Base-by-base conservation (phyloP, 2,797 vertebrate species). In the Malacoraja senta region DNA sequence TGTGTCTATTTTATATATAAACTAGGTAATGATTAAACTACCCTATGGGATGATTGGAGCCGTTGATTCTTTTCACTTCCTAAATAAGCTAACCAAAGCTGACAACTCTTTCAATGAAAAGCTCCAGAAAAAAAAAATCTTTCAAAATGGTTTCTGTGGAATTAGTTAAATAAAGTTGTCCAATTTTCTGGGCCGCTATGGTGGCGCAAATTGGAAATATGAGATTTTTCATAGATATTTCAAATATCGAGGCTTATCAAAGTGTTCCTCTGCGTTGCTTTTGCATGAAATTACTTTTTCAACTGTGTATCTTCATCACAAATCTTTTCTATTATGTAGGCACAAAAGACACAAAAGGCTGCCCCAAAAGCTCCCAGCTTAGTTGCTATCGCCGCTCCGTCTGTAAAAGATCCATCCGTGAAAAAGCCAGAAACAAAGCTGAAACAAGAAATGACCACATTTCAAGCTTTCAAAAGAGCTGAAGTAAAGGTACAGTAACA, bases 381-480 rank as follows among this genome's bases (percentile, higher is more conserved):
- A 0, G 97, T 97, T 29, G 97, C 97, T 88, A 97, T 97, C 35
- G 97, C 97, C 38, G 97, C 96, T 44, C 98, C 98, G 0, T 97
- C 97, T 94, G 96, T 98, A 93, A 99, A 99, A 95, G 99, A 99
- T 94, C 97, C 98, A 0, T 94, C 98, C 94, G 98, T 99, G 94
- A 99, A 98, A 95, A 99, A 99, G 95, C 95, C 97, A 1, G 99
- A 99, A 96, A 95, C 98, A 76, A 99, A 99, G 94, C 95, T 97
- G 93, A 99, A 99, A 94, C 95, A 96, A 58, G 99, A 99, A 94
- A 97, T 97, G 93, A 97, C 97, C 94, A 97, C 98, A 93, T 99
- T 99, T 95, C 97, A 98, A 94, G 99, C 99, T 8, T 99, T 99
- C 95, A 99, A 99, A 96, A 98, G 99, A 95, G 96, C 98, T 26